These are phyloP conservation scores for Tetragonula clypearis DNA, from an alignment of 1,140 invertebrate species.

Conservation along the genomic window DNA sequence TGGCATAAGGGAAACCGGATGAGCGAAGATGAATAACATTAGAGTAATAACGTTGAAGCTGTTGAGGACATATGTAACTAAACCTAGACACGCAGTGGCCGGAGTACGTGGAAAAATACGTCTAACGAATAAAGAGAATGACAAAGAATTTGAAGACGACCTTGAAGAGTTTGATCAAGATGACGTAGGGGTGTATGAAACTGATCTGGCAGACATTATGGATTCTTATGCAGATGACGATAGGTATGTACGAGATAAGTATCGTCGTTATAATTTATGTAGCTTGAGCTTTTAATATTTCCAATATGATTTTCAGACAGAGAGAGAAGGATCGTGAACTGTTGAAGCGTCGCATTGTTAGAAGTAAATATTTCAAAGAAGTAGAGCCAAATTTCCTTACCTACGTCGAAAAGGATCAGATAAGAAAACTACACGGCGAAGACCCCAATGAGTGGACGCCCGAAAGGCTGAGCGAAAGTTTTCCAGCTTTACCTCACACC, in stretches of 20 bases:
- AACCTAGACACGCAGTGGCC: background rate
- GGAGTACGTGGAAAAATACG: conserved; percentile 12
- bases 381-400: conserved; percentile 88
- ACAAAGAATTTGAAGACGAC: background rate
- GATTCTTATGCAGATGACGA: conserved; percentile 76
- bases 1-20: background rate
- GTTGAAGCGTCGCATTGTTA: conserved; percentile 84
- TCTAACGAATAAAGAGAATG: background rate
- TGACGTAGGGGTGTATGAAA: conserved; percentile 78
- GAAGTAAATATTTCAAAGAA: conserved; percentile 88
- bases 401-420: conserved; percentile 92
- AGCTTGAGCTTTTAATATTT: background rate
- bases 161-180: conserved; percentile 53
- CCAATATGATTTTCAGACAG: conserved; percentile 68
- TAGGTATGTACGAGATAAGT: conserved; percentile 49
- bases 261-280: background rate
- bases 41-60: background rate
- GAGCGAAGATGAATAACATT: conserved; percentile 29
- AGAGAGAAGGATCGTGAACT: conserved; percentile 74
- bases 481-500: conserved; percentile 86
- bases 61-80: conserved; percentile 21
- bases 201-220: conserved; percentile 80
- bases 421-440: conserved; percentile 85
- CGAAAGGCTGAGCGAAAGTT: conserved; percentile 88
- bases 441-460: conserved; percentile 89